phyloP scores from a whole-genome alignment of 2,113 vertebrate genomes.

The Acanthisitta chloris region DNA sequence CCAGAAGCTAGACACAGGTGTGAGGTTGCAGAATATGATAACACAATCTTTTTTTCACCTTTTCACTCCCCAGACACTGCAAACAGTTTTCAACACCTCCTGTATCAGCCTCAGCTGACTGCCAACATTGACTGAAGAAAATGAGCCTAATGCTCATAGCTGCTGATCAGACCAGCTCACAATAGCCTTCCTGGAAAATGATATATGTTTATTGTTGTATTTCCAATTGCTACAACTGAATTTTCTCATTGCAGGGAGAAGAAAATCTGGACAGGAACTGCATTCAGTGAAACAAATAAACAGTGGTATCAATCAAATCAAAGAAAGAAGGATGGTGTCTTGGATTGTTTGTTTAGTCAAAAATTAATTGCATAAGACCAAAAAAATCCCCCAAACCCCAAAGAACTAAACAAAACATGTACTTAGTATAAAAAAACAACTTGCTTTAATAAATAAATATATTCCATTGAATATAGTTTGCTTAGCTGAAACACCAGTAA shows the following conservation, averaged over 20 bases:
- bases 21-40: neutral
- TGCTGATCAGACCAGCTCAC: slow-evolving; percentile 43
- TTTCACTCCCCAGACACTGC: neutral
- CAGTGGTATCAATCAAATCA: neutral
- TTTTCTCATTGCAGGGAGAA: neutral
- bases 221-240: slow-evolving; percentile 11
- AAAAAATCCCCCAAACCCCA: too few species aligned
- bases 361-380: neutral
- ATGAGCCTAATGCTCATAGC: neutral
- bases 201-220: neutral
- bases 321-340: neutral
- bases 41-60: slow-evolving; percentile 1
- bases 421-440: neutral
- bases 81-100: slow-evolving; percentile 48
- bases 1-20: neutral
- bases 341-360: neutral
- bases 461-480: neutral
- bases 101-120: neutral
- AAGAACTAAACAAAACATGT: neutral
- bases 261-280: neutral
- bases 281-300: neutral
- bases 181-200: slow-evolving; percentile 25
- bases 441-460: neutral
- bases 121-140: neutral
- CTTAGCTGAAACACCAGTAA: neutral